Evolutionary conservation across 2,113 vertebrate genomes (phyloP).

Genomic region (Circaetus gallicus): DNA sequence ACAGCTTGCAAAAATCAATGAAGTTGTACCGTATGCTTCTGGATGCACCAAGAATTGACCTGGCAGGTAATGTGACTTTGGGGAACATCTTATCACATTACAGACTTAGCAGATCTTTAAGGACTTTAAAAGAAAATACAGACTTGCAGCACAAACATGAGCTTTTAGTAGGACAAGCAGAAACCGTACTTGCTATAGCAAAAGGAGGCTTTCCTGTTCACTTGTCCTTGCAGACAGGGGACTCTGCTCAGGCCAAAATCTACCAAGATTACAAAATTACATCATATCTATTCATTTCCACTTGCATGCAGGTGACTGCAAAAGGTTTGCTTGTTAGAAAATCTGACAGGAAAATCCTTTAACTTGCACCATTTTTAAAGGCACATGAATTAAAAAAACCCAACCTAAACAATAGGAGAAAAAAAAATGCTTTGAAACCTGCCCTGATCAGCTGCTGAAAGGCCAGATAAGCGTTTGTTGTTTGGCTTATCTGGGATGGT

Average conservation of each 20-base stretch:
- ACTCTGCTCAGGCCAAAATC: not conserved
- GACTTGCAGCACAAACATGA: not conserved
- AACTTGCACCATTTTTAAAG: not conserved
- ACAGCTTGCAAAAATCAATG: not conserved
- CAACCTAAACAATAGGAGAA: not conserved
- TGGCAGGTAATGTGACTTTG: not conserved
- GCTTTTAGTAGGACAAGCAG: not conserved
- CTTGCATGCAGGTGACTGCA: not conserved
- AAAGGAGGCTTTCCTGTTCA: not conserved
- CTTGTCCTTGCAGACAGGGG: not conserved
- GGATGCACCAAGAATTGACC: not conserved
- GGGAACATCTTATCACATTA: not conserved
- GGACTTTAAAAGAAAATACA: not conserved
- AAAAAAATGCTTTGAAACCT: not conserved
- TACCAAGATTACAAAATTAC: not conserved
- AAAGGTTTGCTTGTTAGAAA: not conserved
- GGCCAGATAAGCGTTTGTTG: not conserved
- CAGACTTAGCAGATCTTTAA: not conserved
- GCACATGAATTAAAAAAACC: not conserved
- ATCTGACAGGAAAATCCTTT: not conserved
- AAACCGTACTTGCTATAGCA: not conserved
- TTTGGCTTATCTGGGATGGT: not conserved
- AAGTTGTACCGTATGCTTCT: not conserved
- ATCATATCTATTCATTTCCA: not conserved
- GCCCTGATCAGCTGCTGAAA: not conserved